Base-by-base conservation (phyloP, 2,113 vertebrate genomes). In the Corythaixoides concolor region DNA sequence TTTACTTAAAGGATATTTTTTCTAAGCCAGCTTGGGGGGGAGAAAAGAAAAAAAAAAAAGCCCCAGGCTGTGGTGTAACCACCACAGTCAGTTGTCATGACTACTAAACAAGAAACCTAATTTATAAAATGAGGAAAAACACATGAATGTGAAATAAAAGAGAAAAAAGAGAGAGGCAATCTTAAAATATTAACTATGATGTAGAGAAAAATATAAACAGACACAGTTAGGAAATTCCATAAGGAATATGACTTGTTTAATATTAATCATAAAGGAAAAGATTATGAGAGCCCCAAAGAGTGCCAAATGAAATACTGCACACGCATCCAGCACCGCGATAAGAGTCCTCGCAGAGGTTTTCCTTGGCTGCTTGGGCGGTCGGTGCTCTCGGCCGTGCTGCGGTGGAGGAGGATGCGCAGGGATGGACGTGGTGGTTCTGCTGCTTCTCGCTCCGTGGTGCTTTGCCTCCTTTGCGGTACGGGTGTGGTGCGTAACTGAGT, bases 241-340 rank as follows among this genome's bases (percentile, higher is more conserved):
- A 67, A 95, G 93, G 95, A 82, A 82, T 93, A 94, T 89, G 95
- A 94, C 92, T 96, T 94, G 89, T 89, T 93, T 89, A 85, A 96
- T 96, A 96, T 96, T 97, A 93, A 96, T 96, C 96, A 96, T 94
- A 74, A 96, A 97, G 97, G 95, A 96, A 95, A 94, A 93, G 95
- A 93, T 93, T 80, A 88, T 41, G 85, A 91, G 94, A 59, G 67
- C 75, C 63, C 74, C 63, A 15, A 1, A 55, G 86, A 69, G 93
- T 77, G 96, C 93, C 97, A 96, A 19, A 19, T 85, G 69, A 92
- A 95, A 89, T 47, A 18, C 6, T 95, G 27, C 87, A 39, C 72
- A 39, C 8, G 3, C 75, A 70, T 62, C 39, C 95, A 35, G 11
- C 9, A 5, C 75, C 60, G 91, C 24, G 92, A 93, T 93, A 66